Evolutionary conservation across 2,113 vertebrate genomes (phyloP).

Genomic region (Ctenomys sociabilis): DNA sequence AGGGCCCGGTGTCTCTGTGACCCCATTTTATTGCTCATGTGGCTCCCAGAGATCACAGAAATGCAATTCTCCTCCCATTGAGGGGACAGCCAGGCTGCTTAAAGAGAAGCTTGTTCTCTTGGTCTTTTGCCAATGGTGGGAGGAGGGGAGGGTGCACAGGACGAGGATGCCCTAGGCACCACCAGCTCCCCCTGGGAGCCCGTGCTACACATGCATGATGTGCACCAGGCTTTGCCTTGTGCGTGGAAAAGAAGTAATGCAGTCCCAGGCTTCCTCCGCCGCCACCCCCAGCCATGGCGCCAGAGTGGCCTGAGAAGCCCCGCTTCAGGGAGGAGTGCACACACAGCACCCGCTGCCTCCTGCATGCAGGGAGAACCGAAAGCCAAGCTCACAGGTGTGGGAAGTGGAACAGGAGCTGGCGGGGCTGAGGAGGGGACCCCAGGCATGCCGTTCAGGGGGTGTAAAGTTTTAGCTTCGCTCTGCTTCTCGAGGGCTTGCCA

Average conservation of each 20-base stretch:
- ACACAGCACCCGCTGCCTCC: not conserved
- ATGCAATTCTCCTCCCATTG: not conserved
- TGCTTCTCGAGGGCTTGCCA: not conserved
- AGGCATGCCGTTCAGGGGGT: too few species aligned
- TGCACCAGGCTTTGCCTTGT: not conserved
- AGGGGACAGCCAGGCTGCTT: not conserved
- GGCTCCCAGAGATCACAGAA: not conserved
- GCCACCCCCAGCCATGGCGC: not conserved
- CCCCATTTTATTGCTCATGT: not conserved
- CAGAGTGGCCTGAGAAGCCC: not conserved
- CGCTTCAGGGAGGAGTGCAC: not conserved
- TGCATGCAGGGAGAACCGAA: too few species aligned
- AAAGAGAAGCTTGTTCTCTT: not conserved
- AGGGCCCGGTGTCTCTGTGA: not conserved
- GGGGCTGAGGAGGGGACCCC: not conserved
- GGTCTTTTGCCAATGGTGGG: not conserved
- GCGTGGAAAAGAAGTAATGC: not conserved
- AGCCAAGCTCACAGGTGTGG: not conserved
- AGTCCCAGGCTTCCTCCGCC: not conserved
- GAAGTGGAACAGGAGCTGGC: not conserved
- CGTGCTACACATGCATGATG: not conserved
- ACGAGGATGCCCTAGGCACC: not conserved
- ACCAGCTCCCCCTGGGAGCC: not conserved
- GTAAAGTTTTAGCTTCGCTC: not conserved
- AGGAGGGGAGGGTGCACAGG: not conserved